Base-by-base conservation (phyloP, 2,113 vertebrate species). In the Parotia lawesii region DNA sequence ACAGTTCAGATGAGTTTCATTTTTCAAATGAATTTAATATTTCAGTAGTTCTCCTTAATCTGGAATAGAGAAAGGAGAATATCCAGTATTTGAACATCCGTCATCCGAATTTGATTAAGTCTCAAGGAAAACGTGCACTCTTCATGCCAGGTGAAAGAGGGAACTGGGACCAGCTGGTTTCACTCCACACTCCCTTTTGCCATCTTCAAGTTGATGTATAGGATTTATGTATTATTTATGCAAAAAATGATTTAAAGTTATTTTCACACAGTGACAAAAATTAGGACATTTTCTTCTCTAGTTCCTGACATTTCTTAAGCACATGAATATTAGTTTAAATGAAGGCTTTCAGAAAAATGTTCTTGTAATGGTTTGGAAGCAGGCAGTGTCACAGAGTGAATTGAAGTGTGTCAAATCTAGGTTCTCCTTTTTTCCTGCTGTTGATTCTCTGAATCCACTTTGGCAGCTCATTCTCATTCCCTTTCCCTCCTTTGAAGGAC, bases 91-190 rank as follows among this genome's bases (percentile, higher is more conserved):
- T 74, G 38, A 62, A 80, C 38, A 51, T 47, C 27, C 1, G 0
- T 53, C 54, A 45, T 21, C 10, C 35, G 50, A 89, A 89, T 47
- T 53, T 65, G 15, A 45, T 70, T 22, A 70, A 48, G 5, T 33
- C 16, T 70, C 15, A 24, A 12, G 24, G n/a, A 10, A 64, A 69
- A 65, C 5, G 17, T 0, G 0, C 16, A 6, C 15, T 33, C 10
- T 25, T 50, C 10, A 5, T 44, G 35, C 13, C 15, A n/a, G 12
- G 12, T 50, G 33, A 51, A 84, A 66, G 33, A 15, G 12, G 25
- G 54, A 40, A 33, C 50, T 71, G 42, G 24, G 33, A 47, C 13
- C 6, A 76, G 17, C 17, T 64, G 22, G 16, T 29, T 87, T 37
- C 18, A 7, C 31, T 88, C n/a, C 37, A 45, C 25, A 4, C 1